phyloP scores from a whole-genome alignment of 2,888 invertebrate species.

The Rhaphigaster nebulosa region DNA sequence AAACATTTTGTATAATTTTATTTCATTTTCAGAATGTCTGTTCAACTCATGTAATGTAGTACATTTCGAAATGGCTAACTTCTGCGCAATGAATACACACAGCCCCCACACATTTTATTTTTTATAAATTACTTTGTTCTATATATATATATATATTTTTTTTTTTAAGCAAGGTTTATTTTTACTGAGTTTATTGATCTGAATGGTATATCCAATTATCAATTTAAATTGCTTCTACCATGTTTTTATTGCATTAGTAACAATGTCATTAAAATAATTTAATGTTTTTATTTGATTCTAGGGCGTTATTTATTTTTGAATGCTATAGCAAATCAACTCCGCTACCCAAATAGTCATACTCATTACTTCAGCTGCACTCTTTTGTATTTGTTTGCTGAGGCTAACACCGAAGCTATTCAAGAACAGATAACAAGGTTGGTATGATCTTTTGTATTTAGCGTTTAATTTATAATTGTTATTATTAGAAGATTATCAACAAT shows the following conservation, averaged over 20 bases:
- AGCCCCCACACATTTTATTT: too few species aligned
- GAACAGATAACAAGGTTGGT: conserved; percentile 88
- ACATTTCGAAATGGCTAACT: too few species aligned
- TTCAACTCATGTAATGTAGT: too few species aligned
- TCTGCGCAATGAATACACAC: too few species aligned
- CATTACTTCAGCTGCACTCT: conserved; percentile 99
- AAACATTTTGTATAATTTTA: too few species aligned
- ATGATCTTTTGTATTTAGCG: not conserved
- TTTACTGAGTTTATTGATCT: too few species aligned
- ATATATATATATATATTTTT: too few species aligned
- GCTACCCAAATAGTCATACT: conserved; percentile 99
- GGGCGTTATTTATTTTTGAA: conserved; percentile 94
- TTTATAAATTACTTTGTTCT: too few species aligned
- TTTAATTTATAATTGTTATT: not conserved
- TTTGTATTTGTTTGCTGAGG: conserved; percentile 96
- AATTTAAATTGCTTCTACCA: not conserved
- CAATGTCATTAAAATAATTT: not conserved
- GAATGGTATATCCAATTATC: not conserved
- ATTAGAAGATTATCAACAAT: conserved; percentile 29
- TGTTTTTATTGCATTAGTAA: not conserved
- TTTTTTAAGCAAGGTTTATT: too few species aligned
- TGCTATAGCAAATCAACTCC: conserved; percentile 97
- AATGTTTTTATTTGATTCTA: conserved; percentile 64
- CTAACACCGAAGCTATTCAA: conserved; percentile 96
- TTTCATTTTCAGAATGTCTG: too few species aligned